These are phyloP conservation scores for Meloidogyne exigua DNA, from an alignment of 1,140 invertebrate genomes.

Conservation along the genomic window DNA sequence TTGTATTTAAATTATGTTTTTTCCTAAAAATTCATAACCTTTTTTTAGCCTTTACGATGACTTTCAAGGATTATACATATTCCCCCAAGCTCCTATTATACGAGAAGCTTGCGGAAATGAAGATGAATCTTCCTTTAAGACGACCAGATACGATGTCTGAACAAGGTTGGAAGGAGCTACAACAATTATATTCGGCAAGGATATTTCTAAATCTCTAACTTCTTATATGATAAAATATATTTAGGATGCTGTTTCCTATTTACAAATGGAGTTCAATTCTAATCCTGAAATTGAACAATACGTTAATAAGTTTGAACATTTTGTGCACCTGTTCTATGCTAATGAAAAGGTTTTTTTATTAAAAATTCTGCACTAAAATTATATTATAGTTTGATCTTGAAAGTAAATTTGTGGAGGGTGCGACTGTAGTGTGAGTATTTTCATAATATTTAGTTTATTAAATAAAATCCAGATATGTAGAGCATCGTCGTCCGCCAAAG, in stretches of 20 bases:
- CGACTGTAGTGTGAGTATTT: neutral
- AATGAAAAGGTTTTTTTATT: conserved; percentile 15
- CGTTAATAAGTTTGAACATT: conserved; percentile 7
- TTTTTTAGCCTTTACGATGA: neutral
- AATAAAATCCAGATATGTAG: neutral
- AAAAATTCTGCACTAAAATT: too few relatives aligned
- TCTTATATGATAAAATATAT: neutral
- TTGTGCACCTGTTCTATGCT: conserved; percentile 15
- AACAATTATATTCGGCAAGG: neutral
- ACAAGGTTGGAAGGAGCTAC: neutral
- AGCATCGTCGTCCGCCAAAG: conserved; percentile 1
- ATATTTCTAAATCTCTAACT: neutral
- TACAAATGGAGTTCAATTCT: neutral
- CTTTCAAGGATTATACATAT: neutral
- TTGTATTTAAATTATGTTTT: too few relatives aligned
- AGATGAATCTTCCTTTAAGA: neutral
- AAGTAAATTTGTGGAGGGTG: conserved; percentile 9
- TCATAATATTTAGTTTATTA: neutral
- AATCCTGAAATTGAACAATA: conserved; percentile 4
- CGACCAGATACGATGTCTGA: neutral
- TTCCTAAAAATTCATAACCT: too few relatives aligned
- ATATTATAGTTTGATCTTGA: conserved; percentile 17
- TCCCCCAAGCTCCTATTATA: neutral
- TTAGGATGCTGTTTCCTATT: neutral
- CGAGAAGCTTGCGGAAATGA: neutral